These are phyloP conservation scores for Drosophila navojoa DNA, from an alignment of 1,140 invertebrate genomes.

Conservation along the genomic window DNA sequence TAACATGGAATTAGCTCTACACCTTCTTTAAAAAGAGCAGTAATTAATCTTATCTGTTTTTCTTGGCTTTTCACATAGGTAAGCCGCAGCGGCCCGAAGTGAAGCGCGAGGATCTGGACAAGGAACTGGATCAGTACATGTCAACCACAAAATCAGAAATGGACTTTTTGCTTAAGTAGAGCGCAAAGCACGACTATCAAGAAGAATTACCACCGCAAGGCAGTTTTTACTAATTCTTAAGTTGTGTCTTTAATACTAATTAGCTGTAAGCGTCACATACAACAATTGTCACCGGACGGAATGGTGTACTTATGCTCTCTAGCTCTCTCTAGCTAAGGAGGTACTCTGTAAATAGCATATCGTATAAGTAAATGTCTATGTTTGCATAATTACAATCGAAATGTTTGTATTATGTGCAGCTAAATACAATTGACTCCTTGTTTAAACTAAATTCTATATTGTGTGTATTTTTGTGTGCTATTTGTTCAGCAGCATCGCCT, in stretches of 20 bases:
- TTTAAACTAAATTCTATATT: slow-evolving; percentile 12
- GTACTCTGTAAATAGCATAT: slow-evolving; percentile 42
- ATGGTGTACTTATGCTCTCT: slow-evolving; percentile 4
- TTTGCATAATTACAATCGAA: slow-evolving; percentile 34
- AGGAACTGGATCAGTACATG: slow-evolving; percentile 82
- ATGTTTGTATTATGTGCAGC: slow-evolving; percentile 21
- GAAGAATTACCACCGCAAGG: slow-evolving; percentile 43
- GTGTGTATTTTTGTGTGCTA: slow-evolving; percentile 1
- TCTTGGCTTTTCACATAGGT: slow-evolving; percentile 38
- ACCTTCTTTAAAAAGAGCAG: background rate
- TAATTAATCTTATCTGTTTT: slow-evolving; percentile 19
- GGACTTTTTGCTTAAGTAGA: slow-evolving; percentile 73
- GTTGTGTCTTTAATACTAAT: slow-evolving; percentile 48
- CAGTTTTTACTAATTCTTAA: slow-evolving; percentile 47
- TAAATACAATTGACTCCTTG: slow-evolving; percentile 38
- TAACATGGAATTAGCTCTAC: slow-evolving; percentile 23
- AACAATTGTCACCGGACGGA: background rate
- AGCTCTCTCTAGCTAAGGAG: slow-evolving; percentile 1
- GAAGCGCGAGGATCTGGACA: slow-evolving; percentile 80
- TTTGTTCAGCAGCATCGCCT: background rate
- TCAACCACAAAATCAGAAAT: slow-evolving; percentile 79
- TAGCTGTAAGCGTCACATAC: slow-evolving; percentile 44
- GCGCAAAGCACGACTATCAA: slow-evolving; percentile 18
- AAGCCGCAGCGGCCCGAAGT: slow-evolving; percentile 52
- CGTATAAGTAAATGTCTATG: slow-evolving; percentile 24